A percentile compares a stretch with the other conserved stretches of the same genome.
phyloP scores from a whole-genome alignment of 2,113 vertebrate genomes.

The Geococcyx californianus region DNA sequence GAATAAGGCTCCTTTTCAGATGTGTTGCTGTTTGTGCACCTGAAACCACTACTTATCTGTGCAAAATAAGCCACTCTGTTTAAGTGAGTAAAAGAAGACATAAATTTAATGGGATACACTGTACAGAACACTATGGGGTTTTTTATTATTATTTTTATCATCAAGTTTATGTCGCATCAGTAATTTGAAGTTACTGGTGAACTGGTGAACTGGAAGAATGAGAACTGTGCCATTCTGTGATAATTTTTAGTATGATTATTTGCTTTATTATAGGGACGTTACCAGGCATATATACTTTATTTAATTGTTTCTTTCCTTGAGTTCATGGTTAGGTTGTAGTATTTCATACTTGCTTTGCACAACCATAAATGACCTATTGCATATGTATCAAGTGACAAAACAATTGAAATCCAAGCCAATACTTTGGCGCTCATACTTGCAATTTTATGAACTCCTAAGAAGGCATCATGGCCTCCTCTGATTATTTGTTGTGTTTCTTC shows the following conservation, averaged over 20 bases:
- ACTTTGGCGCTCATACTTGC: background rate
- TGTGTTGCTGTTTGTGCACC: conserved; percentile 2
- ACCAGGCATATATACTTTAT: background rate
- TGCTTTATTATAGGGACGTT: background rate
- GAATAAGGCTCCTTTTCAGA: conserved; percentile 11
- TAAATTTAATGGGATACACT: background rate
- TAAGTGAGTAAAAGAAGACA: background rate
- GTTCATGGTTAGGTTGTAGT: background rate
- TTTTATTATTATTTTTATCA: background rate
- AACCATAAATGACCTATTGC: background rate
- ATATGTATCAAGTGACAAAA: background rate
- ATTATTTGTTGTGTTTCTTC: background rate
- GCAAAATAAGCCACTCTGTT: background rate
- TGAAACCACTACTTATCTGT: conserved; percentile 10
- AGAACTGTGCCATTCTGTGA: background rate
- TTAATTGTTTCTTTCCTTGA: background rate
- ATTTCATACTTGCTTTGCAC: background rate
- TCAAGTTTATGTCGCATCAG: background rate
- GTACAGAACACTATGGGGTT: background rate
- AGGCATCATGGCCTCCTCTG: background rate
- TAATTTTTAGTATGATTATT: background rate
- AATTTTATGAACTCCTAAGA: background rate
- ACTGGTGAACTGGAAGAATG: background rate
- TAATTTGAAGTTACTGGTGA: background rate
- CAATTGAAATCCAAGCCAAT: background rate